These are phyloP conservation scores for Drosophila pandora DNA, from an alignment of 1,140 invertebrate genomes.

Conservation along the genomic window DNA sequence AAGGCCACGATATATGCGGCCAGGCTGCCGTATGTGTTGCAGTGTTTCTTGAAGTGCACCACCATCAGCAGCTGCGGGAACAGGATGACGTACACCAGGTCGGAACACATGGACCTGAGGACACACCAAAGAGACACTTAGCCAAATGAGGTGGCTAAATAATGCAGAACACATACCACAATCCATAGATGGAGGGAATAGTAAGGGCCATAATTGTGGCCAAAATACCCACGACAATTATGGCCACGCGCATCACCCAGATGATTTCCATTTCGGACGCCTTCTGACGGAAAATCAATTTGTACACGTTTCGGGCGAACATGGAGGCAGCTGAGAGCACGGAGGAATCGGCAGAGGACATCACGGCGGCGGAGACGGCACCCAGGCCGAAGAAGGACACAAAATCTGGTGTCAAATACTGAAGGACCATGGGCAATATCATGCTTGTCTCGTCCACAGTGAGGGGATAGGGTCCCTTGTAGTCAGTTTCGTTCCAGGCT, in stretches of 20 bases:
- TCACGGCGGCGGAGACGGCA: conserved; percentile 98
- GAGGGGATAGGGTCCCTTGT: conserved; percentile 89
- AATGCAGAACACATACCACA: conserved; percentile 89
- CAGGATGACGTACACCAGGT: conserved; percentile 98
- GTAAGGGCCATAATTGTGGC: conserved; percentile 98
- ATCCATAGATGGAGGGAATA: conserved; percentile 97
- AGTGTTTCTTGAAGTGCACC: conserved; percentile 96
- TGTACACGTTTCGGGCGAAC: conserved; percentile 99
- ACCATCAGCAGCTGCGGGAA: conserved; percentile 98
- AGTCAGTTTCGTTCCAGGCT: conserved; percentile 97
- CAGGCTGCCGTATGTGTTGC: conserved; percentile 98
- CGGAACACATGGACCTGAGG: conserved; percentile 95
- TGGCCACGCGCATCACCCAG: conserved; percentile 97
- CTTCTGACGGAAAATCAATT: conserved; percentile 96
- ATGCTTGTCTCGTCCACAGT: conserved; percentile 93
- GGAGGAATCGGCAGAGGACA: conserved; percentile 99
- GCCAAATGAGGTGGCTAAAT: conserved; percentile 46
- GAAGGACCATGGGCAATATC: conserved; percentile 98
- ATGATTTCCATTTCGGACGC: conserved; percentile 98
- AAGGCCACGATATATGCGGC: conserved; percentile 95
- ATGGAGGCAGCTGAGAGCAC: conserved; percentile 98
- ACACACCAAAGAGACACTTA: conserved; percentile 28
- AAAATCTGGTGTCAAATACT: conserved; percentile 96
- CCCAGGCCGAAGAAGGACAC: conserved; percentile 98
- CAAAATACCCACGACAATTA: conserved; percentile 95